Percentiles rank a stretch among this genome's conserved stretches.
Conservation (phyloP, 2,888 invertebrate genomes). For the Ormyrus pomaceus region DNA sequence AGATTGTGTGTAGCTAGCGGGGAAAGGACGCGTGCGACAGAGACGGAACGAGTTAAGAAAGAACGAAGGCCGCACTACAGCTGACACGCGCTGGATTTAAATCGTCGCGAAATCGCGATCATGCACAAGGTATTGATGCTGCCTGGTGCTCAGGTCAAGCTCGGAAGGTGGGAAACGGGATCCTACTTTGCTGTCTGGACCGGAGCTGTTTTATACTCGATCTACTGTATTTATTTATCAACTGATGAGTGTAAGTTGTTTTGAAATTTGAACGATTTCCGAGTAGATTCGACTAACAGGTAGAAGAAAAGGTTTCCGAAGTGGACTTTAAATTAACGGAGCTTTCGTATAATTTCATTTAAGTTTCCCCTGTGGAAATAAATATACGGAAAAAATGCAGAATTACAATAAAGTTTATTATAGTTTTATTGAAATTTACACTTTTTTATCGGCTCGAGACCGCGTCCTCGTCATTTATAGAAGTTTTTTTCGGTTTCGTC, state of each 20-base stretch:
- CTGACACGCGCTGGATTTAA: constrained; percentile 44
- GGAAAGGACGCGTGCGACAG: background rate
- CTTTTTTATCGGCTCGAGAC: too few species aligned
- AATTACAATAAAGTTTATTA: too few species aligned
- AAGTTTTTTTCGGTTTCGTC: too few species aligned
- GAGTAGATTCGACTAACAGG: background rate
- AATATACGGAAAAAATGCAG: too few species aligned
- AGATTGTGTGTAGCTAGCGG: background rate
- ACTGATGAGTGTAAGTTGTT: constrained; percentile 77
- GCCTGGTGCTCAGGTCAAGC: background rate
- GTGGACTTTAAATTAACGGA: too few species aligned
- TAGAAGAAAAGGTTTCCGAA: too few species aligned
- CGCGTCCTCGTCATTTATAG: too few species aligned
- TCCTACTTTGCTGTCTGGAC: constrained; percentile 79
- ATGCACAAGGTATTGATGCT: too few species aligned
- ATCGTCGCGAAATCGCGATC: too few species aligned
- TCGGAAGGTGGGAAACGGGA: constrained; percentile 72
- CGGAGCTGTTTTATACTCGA: constrained; percentile 78
- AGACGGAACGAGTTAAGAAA: background rate
- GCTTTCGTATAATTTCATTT: too few species aligned
- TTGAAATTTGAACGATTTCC: background rate
- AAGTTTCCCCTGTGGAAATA: too few species aligned
- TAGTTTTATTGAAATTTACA: too few species aligned
- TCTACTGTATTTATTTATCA: constrained; percentile 77
- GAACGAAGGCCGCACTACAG: background rate